These are phyloP conservation scores for Panthera tigris DNA, from an alignment of 2,113 vertebrate genomes.

Conservation along the genomic window DNA sequence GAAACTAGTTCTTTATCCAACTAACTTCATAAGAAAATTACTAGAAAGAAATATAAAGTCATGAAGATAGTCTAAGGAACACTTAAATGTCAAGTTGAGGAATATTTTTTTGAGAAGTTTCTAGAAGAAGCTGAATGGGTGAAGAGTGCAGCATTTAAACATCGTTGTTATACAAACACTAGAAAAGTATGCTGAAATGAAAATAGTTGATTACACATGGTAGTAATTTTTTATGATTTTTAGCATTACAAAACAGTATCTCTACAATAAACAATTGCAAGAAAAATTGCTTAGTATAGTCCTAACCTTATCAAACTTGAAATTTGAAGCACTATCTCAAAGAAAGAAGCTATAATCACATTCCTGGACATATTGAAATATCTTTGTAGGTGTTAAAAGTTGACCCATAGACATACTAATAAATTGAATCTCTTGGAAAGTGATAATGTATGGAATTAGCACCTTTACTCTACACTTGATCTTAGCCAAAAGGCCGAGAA, in stretches of 20 bases:
- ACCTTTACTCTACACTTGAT: background rate
- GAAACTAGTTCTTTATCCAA: background rate
- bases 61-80: background rate
- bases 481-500: too few species aligned
- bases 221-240: background rate
- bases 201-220: background rate
- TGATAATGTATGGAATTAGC: background rate
- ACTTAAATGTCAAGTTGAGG: background rate
- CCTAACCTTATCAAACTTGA: background rate
- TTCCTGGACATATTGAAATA: background rate
- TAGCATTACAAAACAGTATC: background rate
- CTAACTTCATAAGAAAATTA: background rate
- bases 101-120: conserved; percentile 14
- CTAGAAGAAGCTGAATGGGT: background rate
- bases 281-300: background rate
- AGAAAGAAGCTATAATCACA: background rate
- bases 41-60: background rate
- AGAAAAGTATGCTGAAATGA: background rate
- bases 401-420: background rate
- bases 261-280: background rate
- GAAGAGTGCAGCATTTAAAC: background rate
- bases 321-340: background rate
- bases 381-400: background rate
- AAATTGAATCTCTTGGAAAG: background rate
- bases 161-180: background rate